phyloP scores from a whole-genome alignment of 2,888 invertebrate species.

The Pseudeuparius sepicola region DNA sequence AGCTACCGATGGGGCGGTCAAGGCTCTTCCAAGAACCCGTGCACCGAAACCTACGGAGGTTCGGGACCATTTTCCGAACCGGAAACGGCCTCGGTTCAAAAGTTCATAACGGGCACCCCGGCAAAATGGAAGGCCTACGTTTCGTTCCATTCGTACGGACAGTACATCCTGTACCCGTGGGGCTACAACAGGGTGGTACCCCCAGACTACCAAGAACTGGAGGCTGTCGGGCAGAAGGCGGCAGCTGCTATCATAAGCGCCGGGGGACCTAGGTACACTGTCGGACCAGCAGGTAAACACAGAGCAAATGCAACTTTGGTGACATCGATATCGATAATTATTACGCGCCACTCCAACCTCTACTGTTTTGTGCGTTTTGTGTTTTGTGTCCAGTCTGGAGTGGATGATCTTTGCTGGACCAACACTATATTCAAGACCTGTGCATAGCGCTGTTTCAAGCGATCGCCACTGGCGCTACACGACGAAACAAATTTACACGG shows the following conservation, averaged over 20 bases:
- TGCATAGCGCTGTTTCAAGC: too few species aligned
- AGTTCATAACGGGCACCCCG: conserved; percentile 29
- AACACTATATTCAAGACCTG: too few species aligned
- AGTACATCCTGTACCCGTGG: conserved; percentile 80
- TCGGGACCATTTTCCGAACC: conserved; percentile 75
- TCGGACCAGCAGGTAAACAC: conserved; percentile 64
- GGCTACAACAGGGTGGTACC: conserved; percentile 67
- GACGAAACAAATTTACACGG: too few species aligned
- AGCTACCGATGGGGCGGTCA: conserved; percentile 76
- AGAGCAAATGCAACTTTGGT: too few species aligned
- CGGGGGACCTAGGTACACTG: conserved; percentile 56
- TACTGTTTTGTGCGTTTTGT: too few species aligned
- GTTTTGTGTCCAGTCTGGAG: too few species aligned
- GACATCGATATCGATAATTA: too few species aligned
- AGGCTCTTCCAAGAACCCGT: conserved; percentile 75
- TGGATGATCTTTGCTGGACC: too few species aligned
- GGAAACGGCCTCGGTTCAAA: conserved; percentile 59
- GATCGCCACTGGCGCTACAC: too few species aligned
- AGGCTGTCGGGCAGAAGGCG: conserved; percentile 57
- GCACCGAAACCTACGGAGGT: conserved; percentile 74
- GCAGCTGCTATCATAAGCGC: conserved; percentile 53
- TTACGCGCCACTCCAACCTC: too few species aligned
- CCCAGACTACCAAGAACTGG: conserved; percentile 59
- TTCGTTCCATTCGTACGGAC: conserved; percentile 78
- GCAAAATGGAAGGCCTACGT: conserved; percentile 59